Conservation (phyloP, 2,888 invertebrate genomes). For the Tillus elongatus region DNA sequence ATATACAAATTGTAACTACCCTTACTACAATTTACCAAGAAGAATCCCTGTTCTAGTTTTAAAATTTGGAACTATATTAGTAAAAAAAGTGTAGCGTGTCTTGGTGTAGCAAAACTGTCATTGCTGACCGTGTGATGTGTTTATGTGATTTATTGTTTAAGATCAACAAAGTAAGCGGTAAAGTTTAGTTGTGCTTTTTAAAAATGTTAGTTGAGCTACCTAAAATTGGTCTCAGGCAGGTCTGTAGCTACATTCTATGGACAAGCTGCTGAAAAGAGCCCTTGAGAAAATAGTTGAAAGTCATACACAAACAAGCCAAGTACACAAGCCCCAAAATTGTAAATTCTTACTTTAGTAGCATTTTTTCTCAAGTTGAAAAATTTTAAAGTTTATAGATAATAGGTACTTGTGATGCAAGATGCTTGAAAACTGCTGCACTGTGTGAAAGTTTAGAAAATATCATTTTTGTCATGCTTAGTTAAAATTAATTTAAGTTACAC, state of each 20-base stretch:
- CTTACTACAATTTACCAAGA: no score
- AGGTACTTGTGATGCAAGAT: no score
- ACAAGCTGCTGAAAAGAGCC: conserved; percentile 30
- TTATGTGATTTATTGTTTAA: conserved; percentile 30
- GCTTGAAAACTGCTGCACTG: no score
- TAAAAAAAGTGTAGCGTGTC: no score
- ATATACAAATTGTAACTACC: no score
- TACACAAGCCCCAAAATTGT: conserved; percentile 29
- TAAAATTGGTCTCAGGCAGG: conserved; percentile 36
- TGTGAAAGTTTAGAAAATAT: no score
- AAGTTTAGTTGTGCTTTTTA: conserved; percentile 25
- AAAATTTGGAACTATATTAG: background rate
- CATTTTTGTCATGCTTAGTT: no score
- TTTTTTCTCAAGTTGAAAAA: no score
- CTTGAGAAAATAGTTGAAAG: conserved; percentile 16
- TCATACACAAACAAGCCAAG: conserved; percentile 35
- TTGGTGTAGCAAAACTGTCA: background rate
- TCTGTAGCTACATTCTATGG: conserved; percentile 44
- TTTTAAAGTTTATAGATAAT: no score
- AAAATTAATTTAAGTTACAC: no score
- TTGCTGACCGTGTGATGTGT: conserved; percentile 14
- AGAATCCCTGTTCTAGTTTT: no score
- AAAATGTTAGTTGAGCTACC: conserved; percentile 26
- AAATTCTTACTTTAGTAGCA: no score
- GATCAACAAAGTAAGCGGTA: conserved; percentile 38